Base-by-base conservation (phyloP, 1,140 invertebrate genomes). In the Pantala flavescens region DNA sequence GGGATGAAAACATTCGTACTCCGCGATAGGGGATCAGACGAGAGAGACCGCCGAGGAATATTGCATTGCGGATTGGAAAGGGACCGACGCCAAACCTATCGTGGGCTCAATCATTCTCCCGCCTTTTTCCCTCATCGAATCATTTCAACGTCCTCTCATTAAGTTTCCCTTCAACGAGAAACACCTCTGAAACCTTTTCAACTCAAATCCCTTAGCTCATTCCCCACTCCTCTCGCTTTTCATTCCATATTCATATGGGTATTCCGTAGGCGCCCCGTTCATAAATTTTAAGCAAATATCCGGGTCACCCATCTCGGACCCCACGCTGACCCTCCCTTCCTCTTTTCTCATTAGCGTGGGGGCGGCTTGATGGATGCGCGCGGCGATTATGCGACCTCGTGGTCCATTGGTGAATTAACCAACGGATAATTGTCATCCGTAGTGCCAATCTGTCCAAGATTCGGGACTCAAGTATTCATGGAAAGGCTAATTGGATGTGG, bases 251-350 rank as follows among this genome's bases (percentile, higher is more conserved):
- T 63, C 49, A 63, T 63, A 63, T 21, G 49, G 49, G 49, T 63
- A 63, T 63, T 63, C 49, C 49, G 49, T 3, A 63, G 49, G 49
- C 49, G 12, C 49, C 3, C 16, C n/a, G 49, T 63, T 63, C 49
- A 63, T 63, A 63, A 63, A 63, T 63, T 63, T 63, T 63, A 63
- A 63, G 49, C 49, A 63, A 63, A 63, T 63, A 63, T 63, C 49
- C 49, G 49, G 49, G 49, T 63, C 49, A 63, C 49, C 49, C 49
- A 63, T 63, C 49, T 63, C 49, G 49, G 49, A 63, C 49, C 49
- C 49, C 49, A 12, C 49, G n/a, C 49, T 63, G 49, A 63, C 49
- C 49, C 49, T 63, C 49, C 49, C 49, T 16, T 63, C 49, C 49
- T 5, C 49, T 63, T 63, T 63, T 63, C 49, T 63, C 49, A 63